Evolutionary conservation across 1,140 invertebrate genomes (phyloP), one percentile per base, ranked within the genome.

Genomic region (Sogatella furcifera): DNA sequence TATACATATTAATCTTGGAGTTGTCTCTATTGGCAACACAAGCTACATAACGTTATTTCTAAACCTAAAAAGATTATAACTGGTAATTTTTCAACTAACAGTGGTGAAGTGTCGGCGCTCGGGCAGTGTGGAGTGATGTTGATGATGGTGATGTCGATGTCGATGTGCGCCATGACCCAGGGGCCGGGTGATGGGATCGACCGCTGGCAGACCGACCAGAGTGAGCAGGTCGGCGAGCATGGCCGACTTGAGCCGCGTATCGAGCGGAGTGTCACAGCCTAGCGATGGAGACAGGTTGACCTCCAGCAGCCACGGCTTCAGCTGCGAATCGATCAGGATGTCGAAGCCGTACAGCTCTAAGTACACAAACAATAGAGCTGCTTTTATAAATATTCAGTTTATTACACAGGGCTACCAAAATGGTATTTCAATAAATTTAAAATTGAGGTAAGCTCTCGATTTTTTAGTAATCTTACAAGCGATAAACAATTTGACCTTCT

Each of bases 271-370:
- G 74, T 96, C 92, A 72, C 93, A 95, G 55, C 91, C 92, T 65
- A 98, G 76, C 64, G 92, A 95, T 0, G 95, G 95, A 1, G 91
- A 95, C 2, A 97, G 74, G 74, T 97, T 98, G 9, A 93, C 87
- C 75, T 97, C 95, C 49, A 96, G 72, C 15, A 97, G 73, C 94
- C 94, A 97, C 0, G 95, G 93, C 72, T 94, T 94, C 60, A 96
- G 73, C 61, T 85, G 84, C 59, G 89, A 85, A 74, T 97, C 95
- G 52, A 97, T 85, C 15, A 97, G 73, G 63, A 97, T 91, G 74
- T 97, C 95, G 74, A 96, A 96, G n/a, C 95, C 95, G 73, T 93
- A 97, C 19, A 97, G 72, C 75, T 97, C 92, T 90, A n/a, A n/a
- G n/a, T n/a, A 80, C 66, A 68, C 77, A 69, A 38, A 28, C 9